Base-by-base conservation (phyloP, 2,113 vertebrate species). In the Syngnathus typhle region DNA sequence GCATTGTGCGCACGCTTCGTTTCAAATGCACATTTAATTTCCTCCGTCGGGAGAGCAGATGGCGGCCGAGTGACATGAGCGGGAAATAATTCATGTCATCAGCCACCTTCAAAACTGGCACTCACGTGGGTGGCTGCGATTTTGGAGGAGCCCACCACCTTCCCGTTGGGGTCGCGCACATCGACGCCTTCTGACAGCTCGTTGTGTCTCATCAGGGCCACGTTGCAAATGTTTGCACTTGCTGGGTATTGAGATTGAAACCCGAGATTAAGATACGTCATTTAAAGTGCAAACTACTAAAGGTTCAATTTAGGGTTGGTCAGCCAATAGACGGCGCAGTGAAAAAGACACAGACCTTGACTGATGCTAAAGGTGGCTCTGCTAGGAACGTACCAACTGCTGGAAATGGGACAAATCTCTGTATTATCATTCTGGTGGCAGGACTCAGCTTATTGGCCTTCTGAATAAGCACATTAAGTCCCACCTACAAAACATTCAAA, bases 381-480 rank as follows among this genome's bases (percentile, higher is more conserved):
- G 64, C 52, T 65, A 27, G 63, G 58, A 71, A 89, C 91, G 79
- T 88, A 99, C 97, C 97, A 19, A 99, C 94, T 64, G 97, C 96
- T n/a, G 96, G 95, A 79, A 99, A 98, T 0, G 96, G 97, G 78
- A 98, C 94, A 1, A 99, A 92, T 81, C 96, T 94, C 92, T 99
- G 95, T 73, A 98, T 94, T 54, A 99, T 88, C 72, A 94, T 93
- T 69, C 95, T 93, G 47, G 95, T 98, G 74, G 95, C 91, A 0
- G 96, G 97, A 23, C 89, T 95, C 83, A 96, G 91, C 78, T 92
- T 94, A 88, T 92, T 94, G 72, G 97, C 95, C 84, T 92, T 97
- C 89, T 96, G 90, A 80, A 99, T 92, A 82, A 99, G 91, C 71
- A 96, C 85, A 63, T 98, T 99, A 89, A 99, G 91, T 82, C 96